These are phyloP conservation scores for Pocillopora meandrina DNA, from an alignment of 92 coral and sea anemone genomes.

Conservation along the genomic window DNA sequence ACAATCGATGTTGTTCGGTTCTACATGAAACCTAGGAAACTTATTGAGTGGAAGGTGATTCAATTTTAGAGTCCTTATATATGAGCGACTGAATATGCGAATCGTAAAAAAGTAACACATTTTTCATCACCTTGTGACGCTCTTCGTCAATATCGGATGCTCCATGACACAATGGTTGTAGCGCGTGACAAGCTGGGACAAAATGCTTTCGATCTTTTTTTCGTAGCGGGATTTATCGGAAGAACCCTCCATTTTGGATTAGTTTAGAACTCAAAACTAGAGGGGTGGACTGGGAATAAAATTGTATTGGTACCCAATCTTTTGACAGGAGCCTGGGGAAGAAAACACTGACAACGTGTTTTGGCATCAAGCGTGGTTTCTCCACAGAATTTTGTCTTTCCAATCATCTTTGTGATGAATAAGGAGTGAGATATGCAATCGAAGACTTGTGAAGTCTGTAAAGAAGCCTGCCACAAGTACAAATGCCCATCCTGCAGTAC, in stretches of 20 bases:
- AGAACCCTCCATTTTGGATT: conserved; percentile 16
- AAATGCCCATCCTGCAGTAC: conserved; percentile 77
- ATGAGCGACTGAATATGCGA: neutral
- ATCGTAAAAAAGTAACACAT: neutral
- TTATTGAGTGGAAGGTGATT: too few species aligned
- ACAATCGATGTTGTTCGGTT: neutral
- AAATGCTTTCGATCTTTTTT: conserved; percentile 31
- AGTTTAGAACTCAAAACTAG: neutral
- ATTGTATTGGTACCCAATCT: conserved; percentile 2
- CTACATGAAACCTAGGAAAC: neutral
- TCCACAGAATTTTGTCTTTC: neutral
- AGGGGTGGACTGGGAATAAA: neutral
- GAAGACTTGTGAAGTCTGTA: conserved; percentile 72
- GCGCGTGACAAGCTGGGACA: conserved; percentile 41
- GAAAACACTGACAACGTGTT: conserved; percentile 1
- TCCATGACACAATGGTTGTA: conserved; percentile 52
- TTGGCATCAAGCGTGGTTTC: neutral
- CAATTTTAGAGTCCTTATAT: neutral
- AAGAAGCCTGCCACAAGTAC: conserved; percentile 62
- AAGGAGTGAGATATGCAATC: conserved; percentile 13
- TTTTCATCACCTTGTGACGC: conserved; percentile 51
- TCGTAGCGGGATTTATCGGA: neutral
- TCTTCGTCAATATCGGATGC: conserved; percentile 67
- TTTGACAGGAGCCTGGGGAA: neutral
- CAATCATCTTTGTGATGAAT: conserved; percentile 21